phyloP scores from a whole-genome alignment of 2,113 vertebrate species.

The Coptodon rendalli region DNA sequence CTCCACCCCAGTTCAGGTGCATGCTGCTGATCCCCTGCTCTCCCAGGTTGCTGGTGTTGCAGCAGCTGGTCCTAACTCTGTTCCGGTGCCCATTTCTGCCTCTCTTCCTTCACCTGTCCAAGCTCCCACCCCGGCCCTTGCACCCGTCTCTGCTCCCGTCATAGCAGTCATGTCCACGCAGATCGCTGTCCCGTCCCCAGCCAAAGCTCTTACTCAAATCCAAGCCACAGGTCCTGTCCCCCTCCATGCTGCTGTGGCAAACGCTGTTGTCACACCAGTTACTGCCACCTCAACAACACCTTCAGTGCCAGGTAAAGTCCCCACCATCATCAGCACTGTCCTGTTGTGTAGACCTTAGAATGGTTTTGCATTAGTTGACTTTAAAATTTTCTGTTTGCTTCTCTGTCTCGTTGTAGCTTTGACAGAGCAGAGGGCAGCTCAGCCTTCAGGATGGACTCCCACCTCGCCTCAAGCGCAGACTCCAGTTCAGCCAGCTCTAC shows the following conservation, averaged over 20 bases:
- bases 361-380: background rate
- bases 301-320: constrained; percentile 77
- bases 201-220: constrained; percentile 27
- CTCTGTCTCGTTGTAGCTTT: constrained; percentile 23
- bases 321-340: background rate
- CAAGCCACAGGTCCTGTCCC: constrained; percentile 20
- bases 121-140: constrained; percentile 26
- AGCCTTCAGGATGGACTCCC: constrained; percentile 49
- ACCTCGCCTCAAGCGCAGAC: constrained; percentile 31
- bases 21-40: background rate
- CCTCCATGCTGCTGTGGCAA: constrained; percentile 32
- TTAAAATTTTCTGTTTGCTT: background rate
- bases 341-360: background rate
- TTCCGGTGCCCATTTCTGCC: constrained; percentile 10
- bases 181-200: constrained; percentile 14
- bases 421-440: constrained; percentile 45
- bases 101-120: constrained; percentile 41
- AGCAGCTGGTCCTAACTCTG: background rate
- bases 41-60: background rate
- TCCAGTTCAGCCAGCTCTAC: constrained; percentile 54
- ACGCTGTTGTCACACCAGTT: constrained; percentile 62
- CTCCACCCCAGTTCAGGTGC: constrained; percentile 9
- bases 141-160: constrained; percentile 39
- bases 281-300: constrained; percentile 76
- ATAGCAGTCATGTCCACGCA: constrained; percentile 41